These are phyloP conservation scores for Cassiopea andromeda DNA, from an alignment of 30 jellyfish, hydroid and myxozoan genomes.

Conservation along the genomic window DNA sequence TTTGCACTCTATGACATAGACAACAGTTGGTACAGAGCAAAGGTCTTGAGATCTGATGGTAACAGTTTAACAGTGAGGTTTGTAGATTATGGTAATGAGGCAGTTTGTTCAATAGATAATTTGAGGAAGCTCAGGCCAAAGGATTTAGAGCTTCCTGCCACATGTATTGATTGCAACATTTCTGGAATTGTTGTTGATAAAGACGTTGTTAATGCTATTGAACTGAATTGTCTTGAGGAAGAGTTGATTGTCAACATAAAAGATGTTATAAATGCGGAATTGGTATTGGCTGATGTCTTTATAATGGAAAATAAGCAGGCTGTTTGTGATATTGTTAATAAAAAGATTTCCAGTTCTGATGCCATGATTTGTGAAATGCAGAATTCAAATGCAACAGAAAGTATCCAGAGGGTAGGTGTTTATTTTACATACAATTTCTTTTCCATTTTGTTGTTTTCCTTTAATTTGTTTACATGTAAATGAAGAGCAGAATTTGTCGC, in stretches of 20 bases:
- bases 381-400: neutral
- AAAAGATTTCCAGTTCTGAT: slow-evolving; percentile 4
- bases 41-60: neutral
- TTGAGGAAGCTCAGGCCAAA: slow-evolving; percentile 13
- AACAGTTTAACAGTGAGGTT: slow-evolving; percentile 16
- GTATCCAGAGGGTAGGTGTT: neutral
- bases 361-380: neutral
- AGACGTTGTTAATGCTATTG: slow-evolving; percentile 1
- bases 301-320: slow-evolving; percentile 18
- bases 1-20: slow-evolving; percentile 40
- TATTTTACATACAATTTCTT: too few relatives aligned
- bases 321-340: slow-evolving; percentile 8
- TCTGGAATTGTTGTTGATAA: slow-evolving; percentile 20
- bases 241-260: slow-evolving; percentile 16
- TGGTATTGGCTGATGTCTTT: slow-evolving; percentile 12
- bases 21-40: slow-evolving; percentile 56
- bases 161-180: slow-evolving; percentile 46
- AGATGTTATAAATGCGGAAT: slow-evolving; percentile 1
- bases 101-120: neutral
- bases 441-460: too few relatives aligned
- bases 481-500: too few relatives aligned
- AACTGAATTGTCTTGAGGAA: slow-evolving; percentile 22
- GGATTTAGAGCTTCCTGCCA: slow-evolving; percentile 28
- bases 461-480: too few relatives aligned
- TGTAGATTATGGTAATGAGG: slow-evolving; percentile 62